These are phyloP conservation scores for Tyria jacobaeae DNA, from an alignment of 2,888 invertebrate genomes.

Conservation along the genomic window DNA sequence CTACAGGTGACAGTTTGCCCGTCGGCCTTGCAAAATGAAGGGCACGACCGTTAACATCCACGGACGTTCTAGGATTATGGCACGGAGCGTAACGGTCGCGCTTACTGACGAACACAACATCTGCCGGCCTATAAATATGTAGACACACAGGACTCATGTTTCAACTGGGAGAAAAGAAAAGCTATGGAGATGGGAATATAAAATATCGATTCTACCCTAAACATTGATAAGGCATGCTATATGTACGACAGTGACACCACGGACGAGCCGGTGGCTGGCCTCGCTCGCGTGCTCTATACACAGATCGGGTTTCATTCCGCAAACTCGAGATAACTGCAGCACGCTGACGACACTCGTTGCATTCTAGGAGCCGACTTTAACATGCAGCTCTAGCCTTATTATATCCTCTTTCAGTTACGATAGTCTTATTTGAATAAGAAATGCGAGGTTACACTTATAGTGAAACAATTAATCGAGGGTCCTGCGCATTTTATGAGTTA, in stretches of 20 bases:
- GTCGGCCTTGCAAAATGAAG: conserved; percentile 66
- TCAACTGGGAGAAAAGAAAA: not conserved
- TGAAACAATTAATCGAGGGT: conserved; percentile 68
- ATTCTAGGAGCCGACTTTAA: conserved; percentile 74
- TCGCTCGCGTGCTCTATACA: conserved; percentile 76
- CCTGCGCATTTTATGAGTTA: conserved; percentile 67
- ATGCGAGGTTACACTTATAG: conserved; percentile 70
- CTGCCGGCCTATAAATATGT: conserved; percentile 30
- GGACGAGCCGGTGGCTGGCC: conserved; percentile 62
- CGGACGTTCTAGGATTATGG: conserved; percentile 51
- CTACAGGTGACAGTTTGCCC: conserved; percentile 69
- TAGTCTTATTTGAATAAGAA: conserved; percentile 74
- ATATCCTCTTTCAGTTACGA: conserved; percentile 69
- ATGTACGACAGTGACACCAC: conserved; percentile 42
- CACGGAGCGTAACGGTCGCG: conserved; percentile 53
- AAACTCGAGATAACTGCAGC: conserved; percentile 80
- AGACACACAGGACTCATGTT: conserved; percentile 6
- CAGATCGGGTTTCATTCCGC: conserved; percentile 84
- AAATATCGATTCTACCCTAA: conserved; percentile 43
- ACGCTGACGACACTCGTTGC: conserved; percentile 63
- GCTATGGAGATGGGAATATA: conserved; percentile 49
- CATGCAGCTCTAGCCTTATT: conserved; percentile 71
- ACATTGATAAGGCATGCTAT: conserved; percentile 41
- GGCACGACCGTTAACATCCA: conserved; percentile 48
- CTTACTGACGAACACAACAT: conserved; percentile 28